Evolutionary conservation across 2,113 vertebrate genomes (phyloP).

Genomic region (Piaya cayana): DNA sequence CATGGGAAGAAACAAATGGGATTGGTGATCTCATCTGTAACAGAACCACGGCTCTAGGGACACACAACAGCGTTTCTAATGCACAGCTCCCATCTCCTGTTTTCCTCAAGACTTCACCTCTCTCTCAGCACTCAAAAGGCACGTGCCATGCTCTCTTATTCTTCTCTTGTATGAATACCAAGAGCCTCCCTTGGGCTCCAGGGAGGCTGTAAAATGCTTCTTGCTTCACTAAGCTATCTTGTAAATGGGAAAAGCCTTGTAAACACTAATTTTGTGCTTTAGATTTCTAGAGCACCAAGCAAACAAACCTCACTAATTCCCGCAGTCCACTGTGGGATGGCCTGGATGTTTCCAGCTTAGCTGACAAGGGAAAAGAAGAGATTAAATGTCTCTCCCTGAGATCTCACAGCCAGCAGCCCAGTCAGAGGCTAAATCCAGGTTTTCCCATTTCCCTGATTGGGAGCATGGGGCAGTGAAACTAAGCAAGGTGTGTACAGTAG

Average conservation of each 20-base stretch:
- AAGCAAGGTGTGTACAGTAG: background rate
- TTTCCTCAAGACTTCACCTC: background rate
- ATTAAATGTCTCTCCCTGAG: background rate
- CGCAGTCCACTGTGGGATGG: background rate
- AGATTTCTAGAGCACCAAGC: conserved; percentile 5
- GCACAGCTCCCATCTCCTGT: background rate
- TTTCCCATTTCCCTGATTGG: background rate
- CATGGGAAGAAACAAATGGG: background rate
- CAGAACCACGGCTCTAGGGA: background rate
- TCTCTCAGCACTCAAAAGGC: background rate
- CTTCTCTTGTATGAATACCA: background rate
- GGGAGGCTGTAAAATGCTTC: background rate
- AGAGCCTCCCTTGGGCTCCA: background rate
- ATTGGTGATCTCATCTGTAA: conserved; percentile 9
- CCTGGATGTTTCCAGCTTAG: conserved; percentile 5
- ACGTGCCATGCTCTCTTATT: background rate
- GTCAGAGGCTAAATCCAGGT: background rate
- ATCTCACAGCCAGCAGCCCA: background rate
- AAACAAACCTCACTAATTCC: conserved; percentile 26
- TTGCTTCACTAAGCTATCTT: background rate
- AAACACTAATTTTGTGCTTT: conserved; percentile 31
- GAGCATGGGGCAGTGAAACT: background rate
- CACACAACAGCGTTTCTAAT: background rate
- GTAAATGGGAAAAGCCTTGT: background rate
- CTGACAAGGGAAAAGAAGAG: background rate